These are phyloP conservation scores for Sarotherodon lohbergeri DNA, from an alignment of 2,113 vertebrate species.

Conservation along the genomic window DNA sequence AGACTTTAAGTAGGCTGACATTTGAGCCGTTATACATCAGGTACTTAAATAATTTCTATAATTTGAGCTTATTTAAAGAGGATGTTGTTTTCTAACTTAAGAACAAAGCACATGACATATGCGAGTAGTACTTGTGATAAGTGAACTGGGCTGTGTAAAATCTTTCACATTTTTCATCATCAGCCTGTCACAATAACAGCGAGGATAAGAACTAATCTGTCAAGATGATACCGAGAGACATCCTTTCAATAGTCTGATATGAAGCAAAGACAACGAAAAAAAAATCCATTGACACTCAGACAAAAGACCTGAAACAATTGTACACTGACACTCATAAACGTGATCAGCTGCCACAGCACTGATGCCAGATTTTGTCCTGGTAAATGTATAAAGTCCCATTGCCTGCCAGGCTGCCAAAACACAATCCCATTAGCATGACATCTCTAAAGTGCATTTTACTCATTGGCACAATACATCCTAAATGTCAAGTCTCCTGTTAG, in stretches of 20 bases:
- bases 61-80: not conserved
- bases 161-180: not conserved
- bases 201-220: not conserved
- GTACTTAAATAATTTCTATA: not conserved
- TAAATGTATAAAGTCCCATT: slow-evolving; percentile 10
- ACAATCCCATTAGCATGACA: slow-evolving; percentile 52
- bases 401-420: slow-evolving; percentile 32
- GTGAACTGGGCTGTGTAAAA: not conserved
- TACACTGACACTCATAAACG: slow-evolving; percentile 9
- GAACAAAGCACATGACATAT: not conserved
- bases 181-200: not conserved
- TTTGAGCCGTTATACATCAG: not conserved
- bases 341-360: slow-evolving; percentile 5
- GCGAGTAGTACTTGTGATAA: not conserved
- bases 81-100: not conserved
- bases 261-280: not conserved
- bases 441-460: slow-evolving; percentile 56
- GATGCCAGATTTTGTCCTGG: slow-evolving; percentile 24
- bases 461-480: slow-evolving; percentile 40
- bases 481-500: slow-evolving; percentile 64
- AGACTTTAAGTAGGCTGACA: not conserved
- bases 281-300: not conserved
- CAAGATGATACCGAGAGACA: not conserved
- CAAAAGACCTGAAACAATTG: slow-evolving; percentile 10
- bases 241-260: not conserved